Base-by-base conservation (phyloP, 2,888 invertebrate species). In the Drosophila fungiperda region DNA sequence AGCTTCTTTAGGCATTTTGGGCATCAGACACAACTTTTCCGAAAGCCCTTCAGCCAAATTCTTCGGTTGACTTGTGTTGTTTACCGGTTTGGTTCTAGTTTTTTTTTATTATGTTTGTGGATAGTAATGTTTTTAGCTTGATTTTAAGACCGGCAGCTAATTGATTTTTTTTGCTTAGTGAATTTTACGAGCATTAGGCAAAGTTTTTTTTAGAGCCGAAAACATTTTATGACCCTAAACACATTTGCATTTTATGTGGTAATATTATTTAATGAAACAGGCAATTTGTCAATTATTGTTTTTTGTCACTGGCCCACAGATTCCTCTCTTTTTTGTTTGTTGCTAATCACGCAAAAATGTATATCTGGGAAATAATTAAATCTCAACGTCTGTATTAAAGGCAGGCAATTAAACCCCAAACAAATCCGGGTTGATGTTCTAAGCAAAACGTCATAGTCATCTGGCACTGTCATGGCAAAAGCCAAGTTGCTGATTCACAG, bases 391-490 rank as follows among this genome's bases (percentile, higher is more conserved):
- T 42, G 60, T 67, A 71, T 78, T 73, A 73, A 68, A 78, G 64
- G 58, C 76, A 65, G 63, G 68, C 65, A 81, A 81, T 78, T 73
- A 81, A 78, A 68, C 52, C 38, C 53, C 76, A 68, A 71, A 63
- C 80, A 73, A 82, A 82, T 82, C 79, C 79, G 82, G 81, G 74
- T 78, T 73, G 78, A 67, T 64, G 61, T 68, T 73, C 68, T 78
- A 70, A 57, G 26, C 57, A 62, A 73, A 69, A 75, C 75, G 71
- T 75, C 75, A 77, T 74, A 65, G 69, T 73, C 78, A 78, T 78
- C 67, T 60, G 17, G 36, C 62, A 42, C 50, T 55, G 62, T 57
- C 70, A 69, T 69, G 48, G 66, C 63, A 54, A 69, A 69, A 66
- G 57, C 49, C 59, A 23, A 61, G 52, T 32, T 26, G 61, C 53